phyloP scores from a whole-genome alignment of 2,797 vertebrate genomes.

The Urocyon cinereoargenteus region DNA sequence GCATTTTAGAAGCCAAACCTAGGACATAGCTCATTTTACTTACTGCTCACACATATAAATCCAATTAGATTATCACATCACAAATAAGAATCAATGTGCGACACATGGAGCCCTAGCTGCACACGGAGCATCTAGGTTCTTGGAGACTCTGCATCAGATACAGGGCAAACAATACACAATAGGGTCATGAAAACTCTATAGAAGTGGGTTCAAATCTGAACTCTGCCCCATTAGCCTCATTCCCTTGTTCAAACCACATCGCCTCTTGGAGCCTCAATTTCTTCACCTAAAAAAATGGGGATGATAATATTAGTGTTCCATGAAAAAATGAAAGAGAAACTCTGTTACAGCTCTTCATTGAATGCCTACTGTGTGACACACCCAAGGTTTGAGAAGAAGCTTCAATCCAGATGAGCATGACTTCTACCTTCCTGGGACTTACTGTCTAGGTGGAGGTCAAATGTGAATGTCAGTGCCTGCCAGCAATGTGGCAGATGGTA shows the following conservation, averaged over 20 bases:
- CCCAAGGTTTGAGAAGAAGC: neutral
- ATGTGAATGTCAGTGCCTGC: neutral
- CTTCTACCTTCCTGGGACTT: neutral
- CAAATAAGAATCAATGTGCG: neutral
- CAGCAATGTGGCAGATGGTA: neutral
- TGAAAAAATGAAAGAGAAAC: neutral
- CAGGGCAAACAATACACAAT: accelerated
- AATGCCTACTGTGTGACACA: accelerated
- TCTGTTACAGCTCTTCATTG: neutral
- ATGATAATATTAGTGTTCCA: neutral
- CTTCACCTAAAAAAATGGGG: neutral
- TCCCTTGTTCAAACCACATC: neutral
- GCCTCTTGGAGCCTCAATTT: neutral
- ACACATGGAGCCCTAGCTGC: neutral
- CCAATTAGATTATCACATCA: neutral
- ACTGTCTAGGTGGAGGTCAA: neutral
- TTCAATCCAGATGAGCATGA: accelerated
- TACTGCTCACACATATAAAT: neutral
- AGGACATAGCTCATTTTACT: neutral
- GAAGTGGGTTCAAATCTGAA: neutral
- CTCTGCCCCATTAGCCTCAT: neutral
- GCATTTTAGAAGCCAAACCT: neutral
- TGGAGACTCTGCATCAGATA: accelerated
- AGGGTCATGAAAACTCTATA: neutral
- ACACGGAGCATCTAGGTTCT: accelerated